These are phyloP conservation scores for Anguilla marmorata DNA, from an alignment of 2,797 vertebrate species.

Conservation along the genomic window DNA sequence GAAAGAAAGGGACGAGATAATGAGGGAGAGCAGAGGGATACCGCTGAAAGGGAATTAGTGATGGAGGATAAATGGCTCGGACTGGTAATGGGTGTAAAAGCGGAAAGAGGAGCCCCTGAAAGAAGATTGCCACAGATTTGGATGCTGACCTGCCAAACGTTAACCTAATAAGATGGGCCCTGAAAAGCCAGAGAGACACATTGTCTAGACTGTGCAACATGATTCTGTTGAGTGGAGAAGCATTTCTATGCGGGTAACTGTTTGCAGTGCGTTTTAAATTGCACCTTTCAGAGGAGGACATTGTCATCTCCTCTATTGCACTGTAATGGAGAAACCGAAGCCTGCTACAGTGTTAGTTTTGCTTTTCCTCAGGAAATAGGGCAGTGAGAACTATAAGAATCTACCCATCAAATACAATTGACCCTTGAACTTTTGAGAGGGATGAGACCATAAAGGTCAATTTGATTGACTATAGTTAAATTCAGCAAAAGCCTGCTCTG, in stretches of 20 bases:
- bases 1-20: constrained; percentile 12
- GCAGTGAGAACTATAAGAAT: not conserved
- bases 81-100: constrained; percentile 5
- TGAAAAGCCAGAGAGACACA: constrained; percentile 44
- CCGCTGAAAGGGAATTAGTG: not conserved
- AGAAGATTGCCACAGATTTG: constrained; percentile 21
- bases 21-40: not conserved
- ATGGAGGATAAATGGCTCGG: not conserved
- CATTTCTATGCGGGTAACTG: constrained; percentile 34
- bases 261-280: constrained; percentile 43
- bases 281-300: constrained; percentile 39
- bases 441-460: constrained; percentile 22
- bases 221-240: constrained; percentile 40
- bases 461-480: constrained; percentile 17
- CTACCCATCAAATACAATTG: not conserved
- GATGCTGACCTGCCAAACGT: constrained; percentile 40
- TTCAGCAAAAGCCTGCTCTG: constrained; percentile 5
- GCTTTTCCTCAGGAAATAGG: constrained; percentile 23
- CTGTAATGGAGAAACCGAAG: constrained; percentile 30
- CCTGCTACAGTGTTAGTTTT: constrained; percentile 1
- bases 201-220: constrained; percentile 54
- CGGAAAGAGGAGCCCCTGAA: constrained; percentile 26
- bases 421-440: constrained; percentile 27
- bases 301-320: constrained; percentile 34
- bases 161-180: constrained; percentile 38